Percentiles rank a stretch among this genome's conserved stretches.
These are phyloP conservation scores for Musca domestica DNA, from an alignment of 1,140 invertebrate genomes.

Conservation along the genomic window DNA sequence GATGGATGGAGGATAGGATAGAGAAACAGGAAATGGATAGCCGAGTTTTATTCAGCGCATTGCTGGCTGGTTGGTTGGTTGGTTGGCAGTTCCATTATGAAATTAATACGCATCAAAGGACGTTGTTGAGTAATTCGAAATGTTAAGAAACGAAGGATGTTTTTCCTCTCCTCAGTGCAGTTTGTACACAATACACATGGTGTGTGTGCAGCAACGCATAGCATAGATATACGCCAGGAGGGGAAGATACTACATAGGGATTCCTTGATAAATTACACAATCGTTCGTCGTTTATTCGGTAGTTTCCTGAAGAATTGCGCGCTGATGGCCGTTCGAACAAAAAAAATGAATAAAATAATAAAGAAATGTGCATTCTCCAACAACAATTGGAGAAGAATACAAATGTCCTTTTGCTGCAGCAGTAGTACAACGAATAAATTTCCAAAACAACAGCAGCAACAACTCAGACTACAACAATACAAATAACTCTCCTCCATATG, in stretches of 20 bases:
- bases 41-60: too few species aligned
- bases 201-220: too few species aligned
- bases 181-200: not conserved
- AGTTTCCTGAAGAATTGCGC: too few species aligned
- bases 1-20: too few species aligned
- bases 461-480: too few species aligned
- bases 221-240: too few species aligned
- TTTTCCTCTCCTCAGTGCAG: slow-evolving; percentile 1
- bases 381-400: not conserved
- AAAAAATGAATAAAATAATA: too few species aligned
- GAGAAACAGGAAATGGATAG: too few species aligned
- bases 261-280: slow-evolving; percentile 17
- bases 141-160: slow-evolving; percentile 12
- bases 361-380: not conserved
- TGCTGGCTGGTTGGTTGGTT: too few species aligned
- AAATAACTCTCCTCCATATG: too few species aligned
- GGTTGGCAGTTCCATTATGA: not conserved
- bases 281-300: not conserved
- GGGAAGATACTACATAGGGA: not conserved
- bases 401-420: not conserved
- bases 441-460: too few species aligned
- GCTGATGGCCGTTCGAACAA: too few species aligned
- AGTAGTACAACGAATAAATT: not conserved
- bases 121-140: not conserved
- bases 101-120: slow-evolving; percentile 15